phyloP scores from a whole-genome alignment of 2,113 vertebrate species.

The Spizaetus ornatus region DNA sequence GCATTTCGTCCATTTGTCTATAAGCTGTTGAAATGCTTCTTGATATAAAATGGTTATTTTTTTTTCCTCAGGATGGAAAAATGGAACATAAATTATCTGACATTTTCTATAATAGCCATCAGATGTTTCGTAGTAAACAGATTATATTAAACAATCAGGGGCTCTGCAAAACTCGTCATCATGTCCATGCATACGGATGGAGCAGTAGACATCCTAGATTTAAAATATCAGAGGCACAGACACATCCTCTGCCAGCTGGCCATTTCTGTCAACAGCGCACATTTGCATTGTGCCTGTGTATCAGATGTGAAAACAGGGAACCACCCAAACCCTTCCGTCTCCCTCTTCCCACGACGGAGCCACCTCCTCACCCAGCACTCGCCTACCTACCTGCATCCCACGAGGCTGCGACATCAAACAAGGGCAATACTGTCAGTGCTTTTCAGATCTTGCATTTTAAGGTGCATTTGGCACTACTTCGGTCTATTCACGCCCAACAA shows the following conservation, averaged over 20 bases:
- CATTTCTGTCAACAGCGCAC: neutral
- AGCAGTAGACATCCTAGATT: neutral
- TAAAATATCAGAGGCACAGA: neutral
- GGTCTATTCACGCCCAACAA: accelerated
- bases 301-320: neutral
- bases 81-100: conserved; percentile 16
- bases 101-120: conserved; percentile 28
- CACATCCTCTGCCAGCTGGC: conserved; percentile 12
- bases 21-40: neutral
- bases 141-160: neutral
- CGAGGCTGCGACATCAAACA: neutral
- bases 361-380: neutral
- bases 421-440: neutral
- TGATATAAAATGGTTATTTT: neutral
- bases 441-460: neutral
- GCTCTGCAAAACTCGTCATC: neutral
- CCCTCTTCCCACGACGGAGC: accelerated
- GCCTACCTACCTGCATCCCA: neutral
- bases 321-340: neutral
- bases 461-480: neutral
- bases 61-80: neutral
- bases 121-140: conserved; percentile 9
- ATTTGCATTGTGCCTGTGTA: neutral
- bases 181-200: neutral
- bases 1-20: neutral